phyloP scores from a whole-genome alignment of 2,888 invertebrate genomes.

The Acleris holmiana region DNA sequence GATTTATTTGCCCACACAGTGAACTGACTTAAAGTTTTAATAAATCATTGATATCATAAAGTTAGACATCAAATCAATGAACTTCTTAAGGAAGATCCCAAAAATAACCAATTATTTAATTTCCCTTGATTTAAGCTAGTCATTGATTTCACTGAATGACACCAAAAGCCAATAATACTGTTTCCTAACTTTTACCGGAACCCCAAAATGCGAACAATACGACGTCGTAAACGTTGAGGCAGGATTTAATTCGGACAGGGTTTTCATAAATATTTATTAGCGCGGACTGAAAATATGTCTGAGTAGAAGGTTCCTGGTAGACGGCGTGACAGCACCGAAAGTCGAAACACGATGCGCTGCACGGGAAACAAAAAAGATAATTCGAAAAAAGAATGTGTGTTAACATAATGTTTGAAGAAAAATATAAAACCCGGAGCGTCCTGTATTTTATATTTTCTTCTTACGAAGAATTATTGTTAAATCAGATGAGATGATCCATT shows the following conservation, averaged over 20 bases:
- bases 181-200: conserved; percentile 17
- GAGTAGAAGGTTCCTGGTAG: conserved; percentile 52
- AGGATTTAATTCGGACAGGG: conserved; percentile 64
- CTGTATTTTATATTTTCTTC: conserved; percentile 20
- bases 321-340: conserved; percentile 60
- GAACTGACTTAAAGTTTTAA: not conserved
- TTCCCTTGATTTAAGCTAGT: conserved; percentile 1
- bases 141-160: conserved; percentile 22
- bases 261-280: conserved; percentile 69
- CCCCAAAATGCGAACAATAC: conserved; percentile 42
- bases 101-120: conserved; percentile 13
- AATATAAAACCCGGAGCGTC: conserved; percentile 14
- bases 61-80: conserved; percentile 45
- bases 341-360: conserved; percentile 50
- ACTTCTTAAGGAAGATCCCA: conserved; percentile 4
- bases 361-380: conserved; percentile 48
- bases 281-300: conserved; percentile 55
- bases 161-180: conserved; percentile 14
- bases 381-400: conserved; percentile 57
- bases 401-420: conserved; percentile 51
- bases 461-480: conserved; percentile 6
- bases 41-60: not conserved
- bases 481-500: no score
- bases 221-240: conserved; percentile 57
- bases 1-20: conserved; percentile 10